These are phyloP conservation scores for Hemiscyllium ocellatum DNA, from an alignment of 2,113 vertebrate species.

Conservation along the genomic window DNA sequence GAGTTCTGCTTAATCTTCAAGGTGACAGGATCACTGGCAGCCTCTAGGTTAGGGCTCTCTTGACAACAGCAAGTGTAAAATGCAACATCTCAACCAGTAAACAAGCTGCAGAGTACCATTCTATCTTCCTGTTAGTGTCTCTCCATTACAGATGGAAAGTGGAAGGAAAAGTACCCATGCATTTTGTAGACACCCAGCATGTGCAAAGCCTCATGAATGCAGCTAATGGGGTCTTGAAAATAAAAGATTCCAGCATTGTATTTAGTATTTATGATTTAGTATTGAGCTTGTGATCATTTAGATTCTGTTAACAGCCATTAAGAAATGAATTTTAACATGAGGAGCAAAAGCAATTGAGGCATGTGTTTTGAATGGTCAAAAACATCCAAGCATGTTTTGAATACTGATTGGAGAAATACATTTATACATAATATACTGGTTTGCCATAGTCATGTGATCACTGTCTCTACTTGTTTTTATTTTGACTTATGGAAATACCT, in stretches of 20 bases:
- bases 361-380: too few relatives aligned
- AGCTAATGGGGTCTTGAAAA: not conserved
- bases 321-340: not conserved
- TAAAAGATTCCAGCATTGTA: not conserved
- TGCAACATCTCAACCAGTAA: not conserved
- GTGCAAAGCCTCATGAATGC: not conserved
- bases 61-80: not conserved
- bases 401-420: too few relatives aligned
- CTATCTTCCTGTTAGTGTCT: not conserved
- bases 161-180: not conserved
- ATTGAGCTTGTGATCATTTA: not conserved
- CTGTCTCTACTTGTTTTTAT: too few relatives aligned
- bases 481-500: too few relatives aligned
- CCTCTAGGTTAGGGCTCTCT: too few relatives aligned
- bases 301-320: not conserved
- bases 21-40: not conserved
- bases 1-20: not conserved
- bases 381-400: too few relatives aligned
- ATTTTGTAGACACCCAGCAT: not conserved
- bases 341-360: too few relatives aligned
- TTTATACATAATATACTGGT: too few relatives aligned
- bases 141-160: not conserved
- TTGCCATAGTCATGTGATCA: too few relatives aligned
- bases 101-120: too few relatives aligned
- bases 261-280: not conserved